Conservation (phyloP, 2,888 invertebrate genomes). For the Azorinus chamasolen region DNA sequence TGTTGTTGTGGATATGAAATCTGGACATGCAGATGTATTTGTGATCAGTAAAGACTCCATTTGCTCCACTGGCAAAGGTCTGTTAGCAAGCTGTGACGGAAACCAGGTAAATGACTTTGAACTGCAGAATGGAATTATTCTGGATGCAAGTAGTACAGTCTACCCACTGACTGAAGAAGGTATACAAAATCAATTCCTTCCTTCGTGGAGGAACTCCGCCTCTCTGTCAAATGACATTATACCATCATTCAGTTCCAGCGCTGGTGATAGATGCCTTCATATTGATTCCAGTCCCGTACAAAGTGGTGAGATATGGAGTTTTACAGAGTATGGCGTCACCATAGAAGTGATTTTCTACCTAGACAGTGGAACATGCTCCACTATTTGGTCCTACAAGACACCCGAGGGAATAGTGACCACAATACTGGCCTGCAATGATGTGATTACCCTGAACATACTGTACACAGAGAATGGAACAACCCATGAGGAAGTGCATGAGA, state of each 20-base stretch:
- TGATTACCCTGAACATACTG: constrained; percentile 15
- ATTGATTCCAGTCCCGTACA: constrained; percentile 42
- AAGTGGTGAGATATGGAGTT: constrained; percentile 53
- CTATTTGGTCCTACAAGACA: constrained; percentile 69
- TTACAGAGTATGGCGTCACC: constrained; percentile 62
- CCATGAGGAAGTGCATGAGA: not conserved
- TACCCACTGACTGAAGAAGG: constrained; percentile 45
- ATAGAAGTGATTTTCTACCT: constrained; percentile 71
- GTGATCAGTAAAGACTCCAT: constrained; percentile 39
- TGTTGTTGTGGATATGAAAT: constrained; percentile 56
- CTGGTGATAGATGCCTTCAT: constrained; percentile 62
- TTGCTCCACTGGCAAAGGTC: constrained; percentile 56
- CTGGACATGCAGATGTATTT: constrained; percentile 43
- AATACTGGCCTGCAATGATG: constrained; percentile 53
- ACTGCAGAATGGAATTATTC: constrained; percentile 40
- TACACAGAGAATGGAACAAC: not conserved
- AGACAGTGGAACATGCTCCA: constrained; percentile 53
- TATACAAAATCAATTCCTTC: constrained; percentile 59
- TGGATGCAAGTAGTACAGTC: constrained; percentile 16
- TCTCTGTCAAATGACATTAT: constrained; percentile 51
- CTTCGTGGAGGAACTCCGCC: constrained; percentile 59
- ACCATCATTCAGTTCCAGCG: constrained; percentile 16
- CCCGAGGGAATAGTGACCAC: constrained; percentile 31
- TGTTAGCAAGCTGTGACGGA: constrained; percentile 63
- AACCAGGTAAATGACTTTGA: constrained; percentile 62